These are phyloP conservation scores for Chrysodeixis includens DNA, from an alignment of 2,888 invertebrate genomes.

Conservation along the genomic window DNA sequence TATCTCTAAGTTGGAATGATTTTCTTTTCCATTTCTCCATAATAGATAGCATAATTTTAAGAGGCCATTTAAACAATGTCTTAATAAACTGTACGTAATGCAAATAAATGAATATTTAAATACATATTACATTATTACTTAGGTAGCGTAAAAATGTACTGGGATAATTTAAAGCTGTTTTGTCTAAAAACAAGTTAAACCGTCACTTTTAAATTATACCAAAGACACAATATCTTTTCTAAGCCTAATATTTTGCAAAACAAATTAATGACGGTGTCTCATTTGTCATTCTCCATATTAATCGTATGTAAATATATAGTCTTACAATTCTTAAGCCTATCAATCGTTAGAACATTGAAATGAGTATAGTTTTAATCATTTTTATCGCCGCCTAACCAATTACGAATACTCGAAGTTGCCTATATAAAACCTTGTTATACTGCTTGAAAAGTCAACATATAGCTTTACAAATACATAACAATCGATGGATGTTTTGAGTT, in stretches of 20 bases:
- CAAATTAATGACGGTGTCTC: background rate
- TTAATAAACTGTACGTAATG: too few relatives aligned
- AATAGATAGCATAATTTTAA: too few relatives aligned
- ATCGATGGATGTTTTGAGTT: background rate
- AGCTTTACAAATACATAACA: background rate
- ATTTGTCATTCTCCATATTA: background rate
- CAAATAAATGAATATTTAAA: too few relatives aligned
- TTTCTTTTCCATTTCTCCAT: too few relatives aligned
- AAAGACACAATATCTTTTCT: background rate
- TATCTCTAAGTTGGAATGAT: too few relatives aligned
- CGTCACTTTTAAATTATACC: background rate
- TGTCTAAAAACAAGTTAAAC: background rate
- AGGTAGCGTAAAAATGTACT: too few relatives aligned
- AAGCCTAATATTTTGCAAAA: background rate
- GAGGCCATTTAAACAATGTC: too few relatives aligned
- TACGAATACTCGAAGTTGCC: background rate
- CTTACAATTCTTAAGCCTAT: too few relatives aligned
- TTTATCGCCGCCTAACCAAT: background rate
- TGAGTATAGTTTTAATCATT: background rate
- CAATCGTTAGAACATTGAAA: background rate
- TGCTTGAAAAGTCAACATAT: background rate
- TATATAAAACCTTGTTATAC: background rate
- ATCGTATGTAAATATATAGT: too few relatives aligned
- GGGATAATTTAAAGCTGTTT: background rate
- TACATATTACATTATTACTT: too few relatives aligned